Evolutionary conservation across 2,797 vertebrate species (phyloP), one percentile per base, ranked within the genome.

Genomic region (Rousettus madagascariensis): DNA sequence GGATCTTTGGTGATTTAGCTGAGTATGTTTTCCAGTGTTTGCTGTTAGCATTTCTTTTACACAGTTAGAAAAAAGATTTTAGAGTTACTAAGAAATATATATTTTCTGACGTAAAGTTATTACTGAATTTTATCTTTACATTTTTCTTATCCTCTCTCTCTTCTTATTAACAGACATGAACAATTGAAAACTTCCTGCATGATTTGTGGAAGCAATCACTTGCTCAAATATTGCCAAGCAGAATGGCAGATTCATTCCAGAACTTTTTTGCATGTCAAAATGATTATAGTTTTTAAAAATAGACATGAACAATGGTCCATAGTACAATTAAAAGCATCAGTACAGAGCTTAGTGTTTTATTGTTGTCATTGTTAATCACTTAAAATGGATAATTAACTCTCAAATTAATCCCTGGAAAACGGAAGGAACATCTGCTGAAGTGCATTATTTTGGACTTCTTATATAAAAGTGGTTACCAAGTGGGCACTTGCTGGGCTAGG

Each of bases 311-410:
- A 95, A 43, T 84, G 75, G 80, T 75, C 46, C 63, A 19, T 82
- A 65, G 86, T 88, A 83, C 28, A 86, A 86, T 95, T 83, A 92
- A 94, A 96, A 90, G 24, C 63, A 91, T 80, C 80, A 57, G 30
- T 80, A 91, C 41, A 90, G 74, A 94, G 38, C 36, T 59, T 90
- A 46, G 43, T 86, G 61, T 68, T 91, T 91, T 55, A 79, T 63
- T 74, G 30, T 82, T 61, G 11, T 49, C 61, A 20, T 74, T 92
- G 51, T 79, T 84, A 91, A 94, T 95, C 86, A 38, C 46, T 97
- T 96, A 91, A 95, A 96, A 96, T 92, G 93, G 74, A 38, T 93
- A 93, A 94, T 97, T 97, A 88, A 83, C 86, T 96, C 84, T 96
- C 91, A 79, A 19, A 95, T 95, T 89, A 95, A 94, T 95, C 82